A percentile compares a stretch with the other conserved stretches of the same genome.
phyloP scores from a whole-genome alignment of 2,888 invertebrate genomes.

The Lepidocyrtoides sp. region DNA sequence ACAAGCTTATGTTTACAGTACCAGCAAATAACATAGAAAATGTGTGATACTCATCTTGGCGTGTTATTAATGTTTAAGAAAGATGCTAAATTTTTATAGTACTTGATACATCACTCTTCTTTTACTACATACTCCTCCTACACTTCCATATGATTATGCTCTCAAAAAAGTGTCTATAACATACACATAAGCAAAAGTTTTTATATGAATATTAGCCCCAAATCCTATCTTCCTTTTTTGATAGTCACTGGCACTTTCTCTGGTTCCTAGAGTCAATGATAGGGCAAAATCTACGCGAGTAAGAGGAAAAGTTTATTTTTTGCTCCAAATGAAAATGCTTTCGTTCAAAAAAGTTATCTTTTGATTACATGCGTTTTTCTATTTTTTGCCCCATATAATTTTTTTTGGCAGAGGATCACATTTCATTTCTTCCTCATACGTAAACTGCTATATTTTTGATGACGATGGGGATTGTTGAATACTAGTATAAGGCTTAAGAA shows the following conservation, averaged over 20 bases:
- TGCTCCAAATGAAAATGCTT: slow-evolving; percentile 23
- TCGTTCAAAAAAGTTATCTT: slow-evolving; percentile 49
- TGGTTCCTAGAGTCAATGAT: background rate
- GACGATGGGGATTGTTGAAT: too few relatives aligned
- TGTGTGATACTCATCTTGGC: slow-evolving; percentile 24
- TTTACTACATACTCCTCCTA: background rate
- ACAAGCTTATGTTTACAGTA: background rate
- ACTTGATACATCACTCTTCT: slow-evolving; percentile 38
- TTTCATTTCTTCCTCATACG: slow-evolving; percentile 57
- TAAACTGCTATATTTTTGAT: too few relatives aligned
- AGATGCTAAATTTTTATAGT: slow-evolving; percentile 56
- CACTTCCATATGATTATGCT: background rate
- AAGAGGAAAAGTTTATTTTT: slow-evolving; percentile 6
- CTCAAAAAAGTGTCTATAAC: slow-evolving; percentile 41
- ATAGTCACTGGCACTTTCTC: background rate
- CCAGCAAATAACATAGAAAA: background rate
- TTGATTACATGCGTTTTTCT: slow-evolving; percentile 53
- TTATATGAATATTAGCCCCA: background rate
- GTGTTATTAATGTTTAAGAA: slow-evolving; percentile 39
- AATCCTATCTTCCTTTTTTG: background rate
- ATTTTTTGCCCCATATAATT: slow-evolving; percentile 53
- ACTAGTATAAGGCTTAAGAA: too few relatives aligned
- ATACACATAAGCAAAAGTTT: slow-evolving; percentile 33
- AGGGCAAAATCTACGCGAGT: background rate
- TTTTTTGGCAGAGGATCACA: slow-evolving; percentile 59